These are phyloP conservation scores for Euura lappo DNA, from an alignment of 1,140 invertebrate species.

Conservation along the genomic window DNA sequence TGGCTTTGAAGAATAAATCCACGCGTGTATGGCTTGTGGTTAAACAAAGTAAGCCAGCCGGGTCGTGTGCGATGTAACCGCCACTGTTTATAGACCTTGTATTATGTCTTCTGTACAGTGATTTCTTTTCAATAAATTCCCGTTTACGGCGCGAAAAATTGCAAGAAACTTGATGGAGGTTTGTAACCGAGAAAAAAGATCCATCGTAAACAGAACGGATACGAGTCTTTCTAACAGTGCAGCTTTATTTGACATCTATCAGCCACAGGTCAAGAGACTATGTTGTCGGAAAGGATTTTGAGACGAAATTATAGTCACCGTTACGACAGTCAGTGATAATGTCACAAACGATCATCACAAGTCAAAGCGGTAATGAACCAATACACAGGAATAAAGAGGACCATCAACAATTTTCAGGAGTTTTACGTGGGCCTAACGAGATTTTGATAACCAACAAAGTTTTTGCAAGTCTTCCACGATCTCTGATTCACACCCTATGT, in stretches of 20 bases:
- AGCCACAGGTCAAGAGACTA: no score
- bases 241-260: no score
- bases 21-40: not conserved
- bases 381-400: not conserved
- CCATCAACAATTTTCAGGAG: not conserved
- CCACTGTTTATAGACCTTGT: not conserved
- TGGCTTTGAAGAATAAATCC: not conserved
- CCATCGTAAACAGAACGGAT: no score
- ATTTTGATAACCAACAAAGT: constrained; percentile 4
- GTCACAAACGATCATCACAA: not conserved
- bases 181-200: no score
- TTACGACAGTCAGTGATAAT: no score
- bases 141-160: not conserved
- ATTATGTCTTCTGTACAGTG: not conserved
- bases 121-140: not conserved
- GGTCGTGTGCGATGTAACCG: not conserved
- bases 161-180: not conserved
- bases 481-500: not conserved
- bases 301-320: no score
- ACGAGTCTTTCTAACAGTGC: no score
- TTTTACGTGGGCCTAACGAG: not conserved
- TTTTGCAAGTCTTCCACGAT: not conserved
- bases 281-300: no score
- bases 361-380: not conserved
- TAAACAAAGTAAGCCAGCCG: not conserved